Evolutionary conservation across 2,797 vertebrate species (phyloP), one percentile per base, ranked within the genome.

Genomic region (Hapalemur alaotrensis): DNA sequence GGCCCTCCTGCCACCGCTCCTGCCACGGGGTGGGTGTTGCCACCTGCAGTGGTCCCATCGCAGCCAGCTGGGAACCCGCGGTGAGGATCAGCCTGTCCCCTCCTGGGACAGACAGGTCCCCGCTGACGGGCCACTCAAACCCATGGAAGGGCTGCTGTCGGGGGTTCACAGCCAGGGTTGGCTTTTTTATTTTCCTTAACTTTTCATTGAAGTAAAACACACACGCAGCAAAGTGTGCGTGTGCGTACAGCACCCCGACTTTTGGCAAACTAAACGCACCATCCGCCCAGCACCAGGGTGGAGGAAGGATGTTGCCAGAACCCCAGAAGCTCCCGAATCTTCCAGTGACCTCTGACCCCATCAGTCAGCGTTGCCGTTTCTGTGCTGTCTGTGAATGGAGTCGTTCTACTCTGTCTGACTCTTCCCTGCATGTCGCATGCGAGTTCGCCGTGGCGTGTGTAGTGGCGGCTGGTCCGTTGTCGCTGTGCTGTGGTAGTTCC

Each of bases 1-100:
- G 12, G 59, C 10, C n/a, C 38, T 82, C 89, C 82, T 87, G 67
- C 52, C 73, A 11, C 38, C 17, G 48, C 50, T 82, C 5, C 35
- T 35, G 41, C 50, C 30, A 50, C 23, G 7, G 12, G 25, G n/a
- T 15, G 32, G 35, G 70, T 18, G 7, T 15, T 13, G n/a, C 50
- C 20, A 43, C 35, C 12, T 13, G 48, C 50, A 13, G 0, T 43
- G 57, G 61, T 6, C 18, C 13, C 30, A 48, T 61, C 13, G 0
- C 46, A 65, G 57, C 69, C 57, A 41, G 57, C 70, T 28, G 30
- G 10, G 12, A 41, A 54, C 2, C 46, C 8, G 1, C 38, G 38
- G 38, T 25, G 32, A 48, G 63, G 17, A 3, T 2, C 41, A 70
- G 41, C 50, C 1, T 0, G 14, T 23, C 1, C 0, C 63, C 20